Percentiles rank a stretch among this genome's conserved stretches.
These are phyloP conservation scores for Paraplagusia blochii DNA, from an alignment of 2,113 vertebrate species.

Conservation along the genomic window DNA sequence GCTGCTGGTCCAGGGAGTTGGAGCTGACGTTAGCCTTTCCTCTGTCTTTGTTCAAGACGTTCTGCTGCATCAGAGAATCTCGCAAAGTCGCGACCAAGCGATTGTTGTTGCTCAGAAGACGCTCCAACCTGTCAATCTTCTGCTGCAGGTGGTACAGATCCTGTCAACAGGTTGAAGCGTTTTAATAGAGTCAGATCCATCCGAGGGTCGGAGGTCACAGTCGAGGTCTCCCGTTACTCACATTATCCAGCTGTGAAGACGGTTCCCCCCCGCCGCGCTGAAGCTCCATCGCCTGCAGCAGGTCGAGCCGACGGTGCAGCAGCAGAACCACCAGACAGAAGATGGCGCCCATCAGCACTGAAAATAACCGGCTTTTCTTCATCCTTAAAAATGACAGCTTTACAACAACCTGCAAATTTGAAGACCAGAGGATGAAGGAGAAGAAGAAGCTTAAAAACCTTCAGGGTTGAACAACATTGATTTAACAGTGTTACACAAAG, in stretches of 20 bases:
- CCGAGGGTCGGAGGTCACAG: not conserved
- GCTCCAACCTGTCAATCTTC: constrained; percentile 91
- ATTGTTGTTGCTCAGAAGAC: constrained; percentile 87
- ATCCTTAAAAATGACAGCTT: constrained; percentile 11
- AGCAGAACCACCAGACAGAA: constrained; percentile 48
- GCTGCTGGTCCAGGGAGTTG: constrained; percentile 40
- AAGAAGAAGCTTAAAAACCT: too few species aligned
- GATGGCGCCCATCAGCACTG: constrained; percentile 35
- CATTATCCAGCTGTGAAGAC: constrained; percentile 10
- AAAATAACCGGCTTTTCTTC: constrained; percentile 41
- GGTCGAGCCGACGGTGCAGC: constrained; percentile 52
- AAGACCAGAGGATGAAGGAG: too few species aligned
- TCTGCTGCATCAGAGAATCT: constrained; percentile 83
- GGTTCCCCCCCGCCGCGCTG: not conserved
- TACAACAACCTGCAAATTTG: not conserved
- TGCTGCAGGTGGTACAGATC: constrained; percentile 86
- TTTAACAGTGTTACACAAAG: too few species aligned
- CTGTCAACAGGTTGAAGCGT: constrained; percentile 54
- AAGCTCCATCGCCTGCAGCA: constrained; percentile 44
- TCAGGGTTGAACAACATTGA: not conserved
- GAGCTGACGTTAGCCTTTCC: constrained; percentile 59
- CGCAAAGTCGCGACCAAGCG: constrained; percentile 87
- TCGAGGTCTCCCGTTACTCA: not conserved
- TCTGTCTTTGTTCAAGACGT: constrained; percentile 77
- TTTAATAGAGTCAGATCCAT: not conserved